Base-by-base conservation (phyloP, 1,140 invertebrate genomes). In the Pemphigus obesinymphae region DNA sequence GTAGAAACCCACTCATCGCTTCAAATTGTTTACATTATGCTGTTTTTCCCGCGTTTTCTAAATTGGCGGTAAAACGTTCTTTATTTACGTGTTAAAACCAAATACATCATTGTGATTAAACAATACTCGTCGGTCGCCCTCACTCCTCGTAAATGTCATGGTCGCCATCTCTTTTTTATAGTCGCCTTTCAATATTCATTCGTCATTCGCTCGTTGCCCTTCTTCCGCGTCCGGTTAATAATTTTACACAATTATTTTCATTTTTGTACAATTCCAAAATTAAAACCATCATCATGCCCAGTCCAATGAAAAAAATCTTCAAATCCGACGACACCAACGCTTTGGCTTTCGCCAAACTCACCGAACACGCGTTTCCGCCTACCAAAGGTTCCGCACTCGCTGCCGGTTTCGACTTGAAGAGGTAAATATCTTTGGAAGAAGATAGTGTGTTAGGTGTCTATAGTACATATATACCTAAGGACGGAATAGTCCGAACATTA, bases 391-490 rank as follows among this genome's bases (percentile, higher is more conserved):
- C 96, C 0, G 88, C 90, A 81, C 88, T 90, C 82, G 94, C 97
- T 55, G 97, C 97, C 83, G 97, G 97, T 34, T 96, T 92, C 84
- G 97, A 99, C 89, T 88, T 99, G 40, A 93, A 91, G 87, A 96
- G 95, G 93, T 92, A 87, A 80, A 50, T 5, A 11, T 13, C 6
- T 20, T 6, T 34, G 17, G 4, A 1, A 55, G 6, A 48, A n/a
- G n/a, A n/a, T n/a, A n/a, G n/a, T n/a, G n/a, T n/a, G n/a, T n/a
- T n/a, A n/a, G n/a, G n/a, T n/a, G n/a, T n/a, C n/a, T n/a, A n/a
- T n/a, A n/a, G n/a, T n/a, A n/a, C n/a, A n/a, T n/a, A n/a, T n/a
- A n/a, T n/a, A n/a, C n/a, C n/a, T n/a, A n/a, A n/a, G n/a, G n/a
- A n/a, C n/a, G n/a, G n/a, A n/a, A n/a, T n/a, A n/a, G n/a, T n/a